These are phyloP conservation scores for Timandra comae DNA, from an alignment of 2,888 invertebrate species.

Conservation along the genomic window DNA sequence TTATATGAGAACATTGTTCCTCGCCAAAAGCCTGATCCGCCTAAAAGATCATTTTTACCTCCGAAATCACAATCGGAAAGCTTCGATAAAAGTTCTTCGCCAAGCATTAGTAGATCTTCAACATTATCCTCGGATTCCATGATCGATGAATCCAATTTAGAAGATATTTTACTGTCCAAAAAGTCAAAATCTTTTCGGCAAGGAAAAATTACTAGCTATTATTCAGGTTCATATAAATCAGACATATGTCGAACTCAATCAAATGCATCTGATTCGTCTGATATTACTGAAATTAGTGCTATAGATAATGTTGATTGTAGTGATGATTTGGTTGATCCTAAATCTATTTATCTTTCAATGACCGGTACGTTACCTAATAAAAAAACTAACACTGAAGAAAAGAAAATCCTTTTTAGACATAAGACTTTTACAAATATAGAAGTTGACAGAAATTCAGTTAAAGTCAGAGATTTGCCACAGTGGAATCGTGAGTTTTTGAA, in stretches of 20 bases:
- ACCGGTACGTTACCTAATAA: conserved; percentile 62
- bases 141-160: conserved; percentile 65
- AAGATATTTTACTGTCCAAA: conserved; percentile 64
- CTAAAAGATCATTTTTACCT: conserved; percentile 40
- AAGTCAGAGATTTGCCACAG: conserved; percentile 45
- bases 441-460: conserved; percentile 54
- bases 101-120: conserved; percentile 49
- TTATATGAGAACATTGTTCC: conserved; percentile 60
- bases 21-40: conserved; percentile 44
- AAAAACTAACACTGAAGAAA: conserved; percentile 36
- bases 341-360: conserved; percentile 55
- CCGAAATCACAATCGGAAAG: conserved; percentile 27
- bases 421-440: conserved; percentile 71
- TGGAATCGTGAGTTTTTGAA: conserved; percentile 54
- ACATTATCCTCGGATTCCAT: conserved; percentile 61
- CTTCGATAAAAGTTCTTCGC: conserved; percentile 30
- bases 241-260: conserved; percentile 48
- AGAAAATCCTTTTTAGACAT: conserved; percentile 63
- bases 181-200: conserved; percentile 68
- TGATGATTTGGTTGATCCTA: conserved; percentile 38
- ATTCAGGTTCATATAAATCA: conserved; percentile 36
- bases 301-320: conserved; percentile 69
- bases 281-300: conserved; percentile 60
- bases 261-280: conserved; percentile 52
- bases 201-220: conserved; percentile 31